These are phyloP conservation scores for Rhinopithecus roxellana DNA, from an alignment of 2,113 vertebrate genomes.

Conservation along the genomic window DNA sequence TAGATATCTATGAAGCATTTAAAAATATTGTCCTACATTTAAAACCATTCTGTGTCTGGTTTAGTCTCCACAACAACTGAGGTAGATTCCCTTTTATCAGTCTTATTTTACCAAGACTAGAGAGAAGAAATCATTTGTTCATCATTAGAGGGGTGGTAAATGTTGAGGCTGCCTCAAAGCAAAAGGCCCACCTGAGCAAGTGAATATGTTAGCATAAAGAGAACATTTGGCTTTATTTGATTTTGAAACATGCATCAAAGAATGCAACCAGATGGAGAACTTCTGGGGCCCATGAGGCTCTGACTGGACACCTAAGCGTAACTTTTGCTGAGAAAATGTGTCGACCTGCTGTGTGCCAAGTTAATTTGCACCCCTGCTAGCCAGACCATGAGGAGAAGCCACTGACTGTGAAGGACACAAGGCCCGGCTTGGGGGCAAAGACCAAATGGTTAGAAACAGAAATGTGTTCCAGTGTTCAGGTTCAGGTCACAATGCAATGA, in stretches of 20 bases:
- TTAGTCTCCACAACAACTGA: background rate
- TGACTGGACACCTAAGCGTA: background rate
- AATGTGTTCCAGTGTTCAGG: background rate
- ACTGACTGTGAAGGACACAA: background rate
- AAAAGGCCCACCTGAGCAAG: fast-evolving
- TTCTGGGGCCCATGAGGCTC: background rate
- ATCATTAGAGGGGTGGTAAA: background rate
- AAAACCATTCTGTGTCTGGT: background rate
- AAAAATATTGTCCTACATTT: background rate
- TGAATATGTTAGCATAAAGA: background rate
- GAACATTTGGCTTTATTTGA: background rate
- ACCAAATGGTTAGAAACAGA: background rate
- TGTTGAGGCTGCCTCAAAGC: background rate
- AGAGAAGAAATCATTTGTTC: background rate
- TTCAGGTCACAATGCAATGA: background rate
- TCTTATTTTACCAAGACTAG: background rate
- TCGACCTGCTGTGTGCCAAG: background rate
- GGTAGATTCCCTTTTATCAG: background rate
- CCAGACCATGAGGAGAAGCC: background rate
- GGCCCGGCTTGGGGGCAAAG: background rate
- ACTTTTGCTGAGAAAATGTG: background rate
- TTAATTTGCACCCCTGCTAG: background rate
- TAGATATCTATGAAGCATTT: background rate
- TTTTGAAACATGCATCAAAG: constrained; percentile 25
- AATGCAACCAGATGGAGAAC: background rate